These are phyloP conservation scores for Drosophila phalerata DNA, from an alignment of 2,888 invertebrate genomes.

Conservation along the genomic window DNA sequence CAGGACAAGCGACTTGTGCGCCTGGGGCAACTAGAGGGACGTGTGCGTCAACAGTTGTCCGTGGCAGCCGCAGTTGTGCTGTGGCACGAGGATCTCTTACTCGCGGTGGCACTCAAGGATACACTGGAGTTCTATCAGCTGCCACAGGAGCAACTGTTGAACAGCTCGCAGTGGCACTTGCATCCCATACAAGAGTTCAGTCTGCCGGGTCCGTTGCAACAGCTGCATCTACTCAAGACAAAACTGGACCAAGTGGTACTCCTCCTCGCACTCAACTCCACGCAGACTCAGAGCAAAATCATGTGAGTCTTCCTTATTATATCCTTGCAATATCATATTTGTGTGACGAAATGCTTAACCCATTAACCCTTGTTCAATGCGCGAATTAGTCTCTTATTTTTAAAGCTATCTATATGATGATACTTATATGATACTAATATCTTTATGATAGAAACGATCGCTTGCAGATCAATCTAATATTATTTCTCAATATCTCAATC, in stretches of 20 bases:
- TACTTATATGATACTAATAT: too few species aligned
- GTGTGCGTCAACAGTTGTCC: slow-evolving; percentile 50
- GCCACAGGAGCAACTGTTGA: slow-evolving; percentile 55
- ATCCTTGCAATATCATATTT: too few species aligned
- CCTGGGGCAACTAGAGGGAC: slow-evolving; percentile 71
- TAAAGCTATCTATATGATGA: too few species aligned
- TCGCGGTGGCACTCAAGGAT: slow-evolving; percentile 76
- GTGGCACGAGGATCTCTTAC: slow-evolving; percentile 77
- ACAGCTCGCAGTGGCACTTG: slow-evolving; percentile 51
- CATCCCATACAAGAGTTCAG: slow-evolving; percentile 80
- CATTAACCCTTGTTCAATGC: too few species aligned
- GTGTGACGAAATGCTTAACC: too few species aligned
- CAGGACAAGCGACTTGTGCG: slow-evolving; percentile 73
- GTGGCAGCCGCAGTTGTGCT: slow-evolving; percentile 70
- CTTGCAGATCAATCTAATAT: too few species aligned
- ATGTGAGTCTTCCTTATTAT: too few species aligned
- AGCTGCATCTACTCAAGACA: slow-evolving; percentile 69
- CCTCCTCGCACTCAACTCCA: slow-evolving; percentile 67
- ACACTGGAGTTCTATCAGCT: slow-evolving; percentile 81
- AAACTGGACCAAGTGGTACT: slow-evolving; percentile 69
- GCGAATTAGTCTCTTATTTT: too few species aligned
- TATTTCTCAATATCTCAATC: too few species aligned
- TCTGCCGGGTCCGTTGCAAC: slow-evolving; percentile 66
- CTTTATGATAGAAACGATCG: too few species aligned
- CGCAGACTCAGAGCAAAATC: slow-evolving; percentile 65